Percentiles rank a stretch among this genome's conserved stretches.
phyloP scores from a whole-genome alignment of 2,113 vertebrate genomes.

The Dromiciops gliroides region DNA sequence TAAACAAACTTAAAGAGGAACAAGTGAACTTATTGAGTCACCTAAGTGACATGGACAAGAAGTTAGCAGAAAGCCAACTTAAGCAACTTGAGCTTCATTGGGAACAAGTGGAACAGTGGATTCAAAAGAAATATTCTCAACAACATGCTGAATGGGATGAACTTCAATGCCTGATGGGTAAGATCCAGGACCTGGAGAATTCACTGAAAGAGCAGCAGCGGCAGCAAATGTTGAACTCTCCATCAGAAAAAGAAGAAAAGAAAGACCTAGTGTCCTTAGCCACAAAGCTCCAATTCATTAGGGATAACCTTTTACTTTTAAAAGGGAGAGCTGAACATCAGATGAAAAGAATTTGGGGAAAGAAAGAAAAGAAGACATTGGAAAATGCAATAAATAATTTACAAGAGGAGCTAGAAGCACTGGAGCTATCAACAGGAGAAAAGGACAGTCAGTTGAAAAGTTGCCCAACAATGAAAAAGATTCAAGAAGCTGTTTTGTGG shows the following conservation, averaged over 20 bases:
- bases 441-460: conserved; percentile 73
- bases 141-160: conserved; percentile 78
- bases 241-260: conserved; percentile 75
- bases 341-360: conserved; percentile 84
- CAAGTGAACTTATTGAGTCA: conserved; percentile 79
- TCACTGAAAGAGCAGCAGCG: conserved; percentile 82
- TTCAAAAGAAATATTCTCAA: conserved; percentile 83
- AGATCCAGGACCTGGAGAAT: conserved; percentile 80
- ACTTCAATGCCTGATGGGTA: conserved; percentile 79
- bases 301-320: conserved; percentile 81
- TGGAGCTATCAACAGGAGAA: conserved; percentile 76
- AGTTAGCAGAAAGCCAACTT: conserved; percentile 81
- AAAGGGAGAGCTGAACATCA: conserved; percentile 83
- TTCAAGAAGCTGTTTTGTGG: conserved; percentile 88
- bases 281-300: conserved; percentile 84
- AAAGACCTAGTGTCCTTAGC: conserved; percentile 79
- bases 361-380: conserved; percentile 83
- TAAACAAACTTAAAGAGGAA: conserved; percentile 84
- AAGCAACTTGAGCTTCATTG: conserved; percentile 85
- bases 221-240: conserved; percentile 59
- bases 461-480: conserved; percentile 82
- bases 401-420: conserved; percentile 81
- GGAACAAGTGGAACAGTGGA: conserved; percentile 83
- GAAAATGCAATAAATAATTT: conserved; percentile 83
- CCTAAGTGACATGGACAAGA: conserved; percentile 85